Conservation (phyloP, 30 jellyfish, hydroid and myxozoan species). For the Aurelia coerulea region DNA sequence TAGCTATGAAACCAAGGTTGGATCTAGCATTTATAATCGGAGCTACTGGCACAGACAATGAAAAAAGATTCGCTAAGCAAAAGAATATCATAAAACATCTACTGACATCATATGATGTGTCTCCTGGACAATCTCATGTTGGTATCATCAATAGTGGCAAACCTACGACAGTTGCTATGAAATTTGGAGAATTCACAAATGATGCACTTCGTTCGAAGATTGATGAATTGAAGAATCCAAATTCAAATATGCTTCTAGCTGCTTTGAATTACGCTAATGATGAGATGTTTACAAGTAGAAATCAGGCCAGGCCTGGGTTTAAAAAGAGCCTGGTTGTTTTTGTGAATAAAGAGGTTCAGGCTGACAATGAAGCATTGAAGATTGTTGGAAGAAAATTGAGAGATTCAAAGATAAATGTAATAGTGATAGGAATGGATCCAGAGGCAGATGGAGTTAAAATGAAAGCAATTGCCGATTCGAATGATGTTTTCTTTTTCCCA, state of each 20-base stretch:
- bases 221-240: background rate
- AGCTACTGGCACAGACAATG: conserved; percentile 54
- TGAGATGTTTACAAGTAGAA: conserved; percentile 39
- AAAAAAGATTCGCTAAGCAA: conserved; percentile 47
- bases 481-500: conserved; percentile 87
- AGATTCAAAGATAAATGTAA: conserved; percentile 52
- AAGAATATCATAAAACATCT: conserved; percentile 52
- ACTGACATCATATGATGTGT: conserved; percentile 64
- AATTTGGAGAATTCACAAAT: conserved; percentile 61
- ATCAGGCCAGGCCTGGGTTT: conserved; percentile 86
- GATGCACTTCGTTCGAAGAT: conserved; percentile 1
- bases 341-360: conserved; percentile 55
- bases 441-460: conserved; percentile 18
- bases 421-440: conserved; percentile 70
- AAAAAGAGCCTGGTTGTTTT: conserved; percentile 83
- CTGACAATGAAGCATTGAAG: conserved; percentile 41
- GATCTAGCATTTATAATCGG: conserved; percentile 84
- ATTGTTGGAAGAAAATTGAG: conserved; percentile 39
- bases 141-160: conserved; percentile 65
- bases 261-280: conserved; percentile 54
- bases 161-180: conserved; percentile 49
- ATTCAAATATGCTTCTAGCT: conserved; percentile 5
- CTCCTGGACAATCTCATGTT: conserved; percentile 70
- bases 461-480: conserved; percentile 34
- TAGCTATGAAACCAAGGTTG: conserved; percentile 43